These are phyloP conservation scores for Falco naumanni DNA, from an alignment of 2,797 vertebrate species.

Conservation along the genomic window DNA sequence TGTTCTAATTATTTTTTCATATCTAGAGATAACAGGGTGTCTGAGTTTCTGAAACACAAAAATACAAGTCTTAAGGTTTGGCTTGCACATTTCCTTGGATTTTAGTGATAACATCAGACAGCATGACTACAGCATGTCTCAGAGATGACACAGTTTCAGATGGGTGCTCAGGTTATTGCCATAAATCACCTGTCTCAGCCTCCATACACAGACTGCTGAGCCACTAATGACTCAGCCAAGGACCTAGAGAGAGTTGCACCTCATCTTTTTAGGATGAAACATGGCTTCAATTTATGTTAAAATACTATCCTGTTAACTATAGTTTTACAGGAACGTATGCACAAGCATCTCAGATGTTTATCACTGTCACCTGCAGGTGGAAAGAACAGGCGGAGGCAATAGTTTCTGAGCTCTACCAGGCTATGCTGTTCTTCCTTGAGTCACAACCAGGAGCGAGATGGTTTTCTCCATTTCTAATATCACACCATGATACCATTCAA, in stretches of 20 bases:
- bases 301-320: not conserved
- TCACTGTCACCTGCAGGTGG: not conserved
- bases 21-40: not conserved
- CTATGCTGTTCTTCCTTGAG: not conserved
- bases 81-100: rapidly evolving
- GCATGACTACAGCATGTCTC: not conserved
- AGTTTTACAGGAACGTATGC: not conserved
- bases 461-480: not conserved
- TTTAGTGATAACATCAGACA: not conserved
- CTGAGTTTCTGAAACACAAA: not conserved
- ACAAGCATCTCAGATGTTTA: not conserved
- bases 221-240: not conserved
- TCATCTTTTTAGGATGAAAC: not conserved
- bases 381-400: not conserved
- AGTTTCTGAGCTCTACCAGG: not conserved
- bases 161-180: not conserved
- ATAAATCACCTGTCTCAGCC: not conserved
- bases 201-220: not conserved
- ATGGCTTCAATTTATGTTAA: not conserved
- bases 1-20: not conserved
- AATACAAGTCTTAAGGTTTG: not conserved
- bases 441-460: not conserved
- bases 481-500: not conserved
- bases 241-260: not conserved
- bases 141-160: not conserved